Evolutionary conservation across 2,797 vertebrate species (phyloP), one percentile per base, ranked within the genome.

Genomic region (Amphiprion clarkii): DNA sequence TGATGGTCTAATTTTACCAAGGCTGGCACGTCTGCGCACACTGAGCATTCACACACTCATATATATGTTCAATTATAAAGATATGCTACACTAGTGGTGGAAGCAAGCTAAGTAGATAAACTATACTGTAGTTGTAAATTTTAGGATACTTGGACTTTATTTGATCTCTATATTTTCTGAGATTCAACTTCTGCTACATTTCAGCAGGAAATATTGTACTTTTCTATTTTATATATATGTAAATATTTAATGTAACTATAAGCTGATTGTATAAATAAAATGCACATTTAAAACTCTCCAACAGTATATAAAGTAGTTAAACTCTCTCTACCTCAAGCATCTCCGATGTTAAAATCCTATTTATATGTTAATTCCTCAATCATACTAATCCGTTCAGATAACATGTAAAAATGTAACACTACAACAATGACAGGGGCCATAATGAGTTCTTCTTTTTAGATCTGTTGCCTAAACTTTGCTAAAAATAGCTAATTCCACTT

Each of bases 1-100:
- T 94, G 95, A 95, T 79, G 78, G 88, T 94, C 94, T 95, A 95
- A 96, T 96, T 95, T 96, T 95, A 95, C 86, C 88, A 59, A 73
- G 77, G 74, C 71, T 66, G 77, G 74, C 64, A 66, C 29, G 60
- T 68, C 51, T 51, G 6, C 62, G 59, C 51, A 40, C 68, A 19
- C 57, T 52, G 29, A 65, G 8, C 21, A 29, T 54, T 64, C 53
- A 46, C 63, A 52, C 56, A 60, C 40, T 19, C 46, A 3, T 39
- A 21, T 9, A n/a, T n/a, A 49, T 11, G 56, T 58, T 71, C 23
- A 73, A 21, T 64, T 51, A 52, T 57, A 52, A 39, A 67, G 51
- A 67, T 56, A 9, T 1, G 5, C 33, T 39, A 17, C 16, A 39
- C n/a, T 7, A 57, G 14, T 21, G 39, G 13, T 44, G 19, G 11